A percentile compares a stretch with the other conserved stretches of the same genome.
Evolutionary conservation across 2,797 vertebrate species (phyloP).

Genomic region (Paguma larvata): DNA sequence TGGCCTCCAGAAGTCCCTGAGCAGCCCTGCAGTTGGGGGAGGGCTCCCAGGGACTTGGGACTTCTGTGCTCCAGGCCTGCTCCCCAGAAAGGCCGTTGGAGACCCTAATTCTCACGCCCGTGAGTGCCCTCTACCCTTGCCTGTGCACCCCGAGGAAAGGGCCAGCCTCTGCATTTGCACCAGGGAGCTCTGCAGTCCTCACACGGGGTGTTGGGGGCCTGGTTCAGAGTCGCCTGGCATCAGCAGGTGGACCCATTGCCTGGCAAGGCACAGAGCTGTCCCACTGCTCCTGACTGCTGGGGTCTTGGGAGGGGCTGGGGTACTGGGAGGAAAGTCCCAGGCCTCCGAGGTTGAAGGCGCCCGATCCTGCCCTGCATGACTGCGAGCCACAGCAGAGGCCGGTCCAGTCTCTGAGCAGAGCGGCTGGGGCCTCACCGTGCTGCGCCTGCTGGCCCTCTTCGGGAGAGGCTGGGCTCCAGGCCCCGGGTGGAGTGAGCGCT

Average conservation of each 20-base stretch:
- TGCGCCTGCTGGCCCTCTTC: accelerated
- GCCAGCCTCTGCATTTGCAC: accelerated
- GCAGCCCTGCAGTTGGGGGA: background rate
- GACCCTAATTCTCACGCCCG: accelerated
- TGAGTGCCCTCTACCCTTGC: background rate
- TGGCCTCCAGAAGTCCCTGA: accelerated
- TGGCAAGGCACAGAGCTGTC: background rate
- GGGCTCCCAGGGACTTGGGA: background rate
- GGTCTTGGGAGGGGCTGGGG: background rate
- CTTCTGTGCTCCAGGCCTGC: background rate
- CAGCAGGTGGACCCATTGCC: too few relatives aligned
- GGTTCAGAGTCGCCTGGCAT: too few relatives aligned
- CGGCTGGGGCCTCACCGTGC: background rate
- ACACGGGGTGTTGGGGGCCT: accelerated
- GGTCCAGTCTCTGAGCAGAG: too few relatives aligned
- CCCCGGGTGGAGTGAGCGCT: accelerated
- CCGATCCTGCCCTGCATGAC: accelerated
- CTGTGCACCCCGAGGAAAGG: accelerated
- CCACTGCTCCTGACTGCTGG: accelerated
- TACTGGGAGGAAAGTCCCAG: too few relatives aligned
- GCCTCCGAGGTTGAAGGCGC: accelerated
- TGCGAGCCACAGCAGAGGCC: accelerated
- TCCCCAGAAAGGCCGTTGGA: accelerated
- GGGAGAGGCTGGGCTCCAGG: accelerated
- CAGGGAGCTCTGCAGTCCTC: accelerated